These are phyloP conservation scores for Teleiodes luculella DNA, from an alignment of 2,888 invertebrate genomes.

Conservation along the genomic window DNA sequence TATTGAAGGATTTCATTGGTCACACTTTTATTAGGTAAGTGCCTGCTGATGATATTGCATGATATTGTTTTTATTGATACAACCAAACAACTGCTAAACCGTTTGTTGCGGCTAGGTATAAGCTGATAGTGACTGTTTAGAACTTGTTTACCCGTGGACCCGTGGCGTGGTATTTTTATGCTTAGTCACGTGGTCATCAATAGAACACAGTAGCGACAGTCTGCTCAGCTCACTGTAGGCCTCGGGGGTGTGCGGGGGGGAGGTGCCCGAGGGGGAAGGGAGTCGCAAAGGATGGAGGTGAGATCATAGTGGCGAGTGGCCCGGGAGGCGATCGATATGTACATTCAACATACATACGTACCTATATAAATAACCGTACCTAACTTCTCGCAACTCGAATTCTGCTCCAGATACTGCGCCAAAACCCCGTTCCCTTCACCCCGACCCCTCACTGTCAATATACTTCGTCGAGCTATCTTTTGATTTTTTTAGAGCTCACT, in stretches of 20 bases:
- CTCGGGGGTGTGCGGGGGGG: conserved; percentile 55
- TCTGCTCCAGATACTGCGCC: conserved; percentile 77
- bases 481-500: background rate
- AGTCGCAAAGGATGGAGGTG: conserved; percentile 75
- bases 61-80: no score
- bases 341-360: conserved; percentile 77
- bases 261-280: conserved; percentile 48
- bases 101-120: no score
- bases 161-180: background rate
- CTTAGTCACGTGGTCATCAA: conserved; percentile 4
- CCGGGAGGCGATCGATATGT: conserved; percentile 78
- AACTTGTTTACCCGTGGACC: no score
- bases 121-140: no score
- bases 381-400: conserved; percentile 75
- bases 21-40: no score
- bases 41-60: no score
- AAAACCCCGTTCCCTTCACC: conserved; percentile 61
- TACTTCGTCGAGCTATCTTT: conserved; percentile 32
- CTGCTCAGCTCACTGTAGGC: conserved; percentile 59
- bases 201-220: conserved; percentile 33
- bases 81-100: no score
- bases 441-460: conserved; percentile 46
- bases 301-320: conserved; percentile 79
- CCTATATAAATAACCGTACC: conserved; percentile 74
- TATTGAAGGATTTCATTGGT: no score